These are phyloP conservation scores for Spinus pinus DNA, from an alignment of 2,797 vertebrate species.

Conservation along the genomic window DNA sequence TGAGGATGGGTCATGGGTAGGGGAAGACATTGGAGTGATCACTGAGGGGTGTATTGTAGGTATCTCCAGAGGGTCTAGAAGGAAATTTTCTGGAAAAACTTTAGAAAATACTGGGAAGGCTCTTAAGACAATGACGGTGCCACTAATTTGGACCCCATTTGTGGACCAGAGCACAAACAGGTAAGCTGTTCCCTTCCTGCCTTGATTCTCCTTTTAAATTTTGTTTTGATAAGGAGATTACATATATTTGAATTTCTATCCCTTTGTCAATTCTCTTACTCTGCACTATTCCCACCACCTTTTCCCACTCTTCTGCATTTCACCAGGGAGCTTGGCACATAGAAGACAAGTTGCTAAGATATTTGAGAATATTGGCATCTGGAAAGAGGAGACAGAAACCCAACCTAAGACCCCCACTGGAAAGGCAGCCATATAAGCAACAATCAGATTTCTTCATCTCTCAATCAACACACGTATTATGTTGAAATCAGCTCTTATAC, in stretches of 20 bases:
- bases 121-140: rapidly evolving
- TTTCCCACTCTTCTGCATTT: background rate
- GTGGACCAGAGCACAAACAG: background rate
- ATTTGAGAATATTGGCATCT: background rate
- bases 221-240: background rate
- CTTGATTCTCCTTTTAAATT: background rate
- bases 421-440: background rate
- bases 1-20: background rate
- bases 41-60: background rate
- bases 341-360: background rate
- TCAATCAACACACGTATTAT: slow-evolving; percentile 50
- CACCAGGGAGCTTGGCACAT: background rate
- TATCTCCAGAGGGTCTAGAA: background rate
- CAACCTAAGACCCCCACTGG: background rate
- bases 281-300: background rate
- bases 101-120: background rate
- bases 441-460: background rate
- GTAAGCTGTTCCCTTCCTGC: background rate
- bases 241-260: background rate
- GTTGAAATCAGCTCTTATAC: slow-evolving; percentile 32
- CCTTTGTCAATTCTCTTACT: background rate
- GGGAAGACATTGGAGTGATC: too few species aligned
- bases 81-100: background rate
- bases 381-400: background rate
- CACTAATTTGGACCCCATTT: background rate